Evolutionary conservation across 2,113 vertebrate genomes (phyloP), one percentile per base, ranked within the genome.

Genomic region (Holacanthus passer): DNA sequence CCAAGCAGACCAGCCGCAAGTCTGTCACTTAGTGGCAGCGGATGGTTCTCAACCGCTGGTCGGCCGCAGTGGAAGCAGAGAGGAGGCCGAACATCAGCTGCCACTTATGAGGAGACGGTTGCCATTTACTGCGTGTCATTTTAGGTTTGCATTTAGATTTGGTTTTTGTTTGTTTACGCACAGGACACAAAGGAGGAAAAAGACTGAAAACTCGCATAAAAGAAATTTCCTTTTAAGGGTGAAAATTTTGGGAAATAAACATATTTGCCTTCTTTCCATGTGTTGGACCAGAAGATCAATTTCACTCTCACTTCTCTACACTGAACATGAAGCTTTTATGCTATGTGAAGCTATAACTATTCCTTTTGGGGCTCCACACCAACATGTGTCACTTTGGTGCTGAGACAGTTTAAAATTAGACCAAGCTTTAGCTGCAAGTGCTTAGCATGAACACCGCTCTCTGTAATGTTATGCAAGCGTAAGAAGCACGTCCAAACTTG

Each of bases 11-110:
- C 78, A 71, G 86, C 74, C 63, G 14, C 86, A 87, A n/a, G 86
- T 83, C 87, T 89, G 87, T 91, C 89, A 82, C 87, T 91, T 66
- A 83, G 82, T 32, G 65, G 79, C 84, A 58, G 73, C 8, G 22
- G 56, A 77, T 65, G 80, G 79, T 79, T 82, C 43, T 66, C 77
- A 60, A 62, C 78, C 77, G 29, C 56, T 45, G 50, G 73, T 48
- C 62, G 48, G 43, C 63, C 64, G 48, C 72, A 50, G 66, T 7
- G 50, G 50, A 72, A n/a, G 53, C 1, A 24, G 6, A 73, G n/a
- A 78, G 74, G 20, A 31, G 50, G 64, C 29, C 3, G 0, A 63
- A 35, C 48, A 67, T 79, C 58, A 47, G 56, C 68, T n/a, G 68
- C 45, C 66, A 58, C 63, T 58, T 77, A 43, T 9, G 47, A 29